Base-by-base conservation (phyloP, 2,113 vertebrate species). In the Helogale parvula region DNA sequence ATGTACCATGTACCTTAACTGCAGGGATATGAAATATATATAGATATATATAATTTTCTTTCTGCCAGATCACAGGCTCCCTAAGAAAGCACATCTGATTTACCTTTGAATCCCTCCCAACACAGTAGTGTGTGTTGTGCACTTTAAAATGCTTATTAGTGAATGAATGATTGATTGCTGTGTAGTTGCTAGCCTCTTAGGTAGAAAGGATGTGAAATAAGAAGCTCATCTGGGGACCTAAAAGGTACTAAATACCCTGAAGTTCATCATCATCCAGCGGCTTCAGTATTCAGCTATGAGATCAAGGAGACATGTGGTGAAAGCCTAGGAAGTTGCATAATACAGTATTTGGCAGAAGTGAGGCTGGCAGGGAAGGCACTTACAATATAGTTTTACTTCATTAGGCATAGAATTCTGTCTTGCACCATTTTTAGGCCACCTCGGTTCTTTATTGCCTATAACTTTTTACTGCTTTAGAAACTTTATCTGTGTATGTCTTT, bases 401-500 rank as follows among this genome's bases (percentile, higher is more conserved):
- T 87, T 27, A 45, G 35, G 41, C 79, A 74, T 33, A 25, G 54
- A 47, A 79, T 89, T 93, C 71, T 50, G 16, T 27, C 10, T 47
- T 82, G 71, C 9, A 52, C 15, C 41, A 50, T 72, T 77, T 54
- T 25, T 21, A 79, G 3, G 3, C 52, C 19, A 16, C 69, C 13
- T 86, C 74, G n/a, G 27, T 93, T 93, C 66, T 33, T 71, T 82
- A 63, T n/a, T 93, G 31, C 47, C 11, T 68, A 21, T 50, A 76
- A 86, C 68, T 71, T 71, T 83, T 71, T 12, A 90, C 33, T 69
- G 47, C 41, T 82, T 92, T 69, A 71, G 76, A 94, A 84, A 90
- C 47, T 60, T 93, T 47, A 23, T 66, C 47, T 35, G 14, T 57
- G 1, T 66, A 33, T 88, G 17, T 90, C 65, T 60, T 23, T 60